Evolutionary conservation across 2,113 vertebrate species (phyloP).

Genomic region (Nestor notabilis): DNA sequence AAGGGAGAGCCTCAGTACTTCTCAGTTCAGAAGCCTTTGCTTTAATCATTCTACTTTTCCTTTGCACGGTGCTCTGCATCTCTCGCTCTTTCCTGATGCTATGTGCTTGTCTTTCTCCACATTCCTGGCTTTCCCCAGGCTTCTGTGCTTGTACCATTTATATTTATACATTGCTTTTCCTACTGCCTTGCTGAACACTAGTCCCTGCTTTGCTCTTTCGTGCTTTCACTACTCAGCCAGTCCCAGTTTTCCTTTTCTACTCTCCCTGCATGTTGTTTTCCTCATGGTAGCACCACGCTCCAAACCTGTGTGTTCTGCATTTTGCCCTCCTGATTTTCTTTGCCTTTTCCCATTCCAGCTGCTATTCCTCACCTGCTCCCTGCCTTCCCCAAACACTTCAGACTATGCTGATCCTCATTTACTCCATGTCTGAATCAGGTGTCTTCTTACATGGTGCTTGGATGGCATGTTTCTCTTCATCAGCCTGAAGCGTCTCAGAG

Average conservation of each 20-base stretch:
- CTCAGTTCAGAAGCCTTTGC: background rate
- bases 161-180: background rate
- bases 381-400: background rate
- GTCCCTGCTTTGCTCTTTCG: background rate
- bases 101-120: rapidly evolving
- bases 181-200: background rate
- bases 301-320: rapidly evolving
- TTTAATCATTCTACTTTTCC: background rate
- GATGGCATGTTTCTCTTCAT: background rate
- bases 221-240: background rate
- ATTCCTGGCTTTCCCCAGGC: background rate
- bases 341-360: background rate
- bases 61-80: background rate
- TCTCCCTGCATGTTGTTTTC: background rate
- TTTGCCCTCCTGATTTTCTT: background rate
- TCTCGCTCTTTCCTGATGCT: background rate
- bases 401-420: background rate
- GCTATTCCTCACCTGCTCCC: background rate
- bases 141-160: background rate
- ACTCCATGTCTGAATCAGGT: background rate
- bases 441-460: background rate
- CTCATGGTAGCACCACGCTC: background rate
- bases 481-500: background rate
- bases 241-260: background rate
- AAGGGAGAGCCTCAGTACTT: background rate